These are phyloP conservation scores for Rhimphoctona megacephalus DNA, from an alignment of 2,888 invertebrate species.

Conservation along the genomic window DNA sequence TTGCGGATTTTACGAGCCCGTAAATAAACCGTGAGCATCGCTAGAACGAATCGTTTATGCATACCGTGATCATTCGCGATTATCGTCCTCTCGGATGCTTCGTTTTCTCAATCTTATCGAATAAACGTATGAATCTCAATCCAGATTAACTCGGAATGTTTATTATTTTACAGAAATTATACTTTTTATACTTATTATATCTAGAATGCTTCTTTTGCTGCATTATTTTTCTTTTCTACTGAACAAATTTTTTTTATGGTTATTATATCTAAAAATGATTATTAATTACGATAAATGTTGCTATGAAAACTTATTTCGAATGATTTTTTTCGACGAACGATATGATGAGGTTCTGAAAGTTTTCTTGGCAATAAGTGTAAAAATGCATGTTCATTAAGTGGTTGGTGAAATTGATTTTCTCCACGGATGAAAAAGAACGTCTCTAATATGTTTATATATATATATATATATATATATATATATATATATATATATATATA, in stretches of 20 bases:
- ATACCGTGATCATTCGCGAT: slow-evolving; percentile 31
- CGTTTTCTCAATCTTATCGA: slow-evolving; percentile 14
- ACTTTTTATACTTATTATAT: neutral
- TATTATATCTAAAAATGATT: neutral
- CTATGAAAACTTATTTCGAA: neutral
- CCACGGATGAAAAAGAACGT: slow-evolving; percentile 9
- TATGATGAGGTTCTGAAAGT: slow-evolving; percentile 9
- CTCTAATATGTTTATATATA: neutral
- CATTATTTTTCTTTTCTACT: neutral
- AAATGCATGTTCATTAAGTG: neutral
- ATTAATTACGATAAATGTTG: neutral
- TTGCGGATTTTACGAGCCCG: slow-evolving; percentile 53
- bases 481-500: neutral
- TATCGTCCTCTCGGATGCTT: slow-evolving; percentile 5
- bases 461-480: neutral
- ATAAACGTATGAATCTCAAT: slow-evolving; percentile 2
- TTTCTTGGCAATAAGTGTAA: neutral
- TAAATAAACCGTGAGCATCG: slow-evolving; percentile 53
- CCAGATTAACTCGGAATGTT: neutral
- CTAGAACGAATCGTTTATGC: slow-evolving; percentile 55
- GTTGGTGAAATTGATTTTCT: slow-evolving; percentile 36
- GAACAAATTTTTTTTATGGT: neutral
- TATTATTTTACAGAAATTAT: neutral
- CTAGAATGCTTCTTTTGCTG: neutral
- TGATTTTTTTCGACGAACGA: neutral